A percentile compares a stretch with the other conserved stretches of the same genome.
These are phyloP conservation scores for Nemurella pictetii DNA, from an alignment of 2,888 invertebrate species.

Conservation along the genomic window DNA sequence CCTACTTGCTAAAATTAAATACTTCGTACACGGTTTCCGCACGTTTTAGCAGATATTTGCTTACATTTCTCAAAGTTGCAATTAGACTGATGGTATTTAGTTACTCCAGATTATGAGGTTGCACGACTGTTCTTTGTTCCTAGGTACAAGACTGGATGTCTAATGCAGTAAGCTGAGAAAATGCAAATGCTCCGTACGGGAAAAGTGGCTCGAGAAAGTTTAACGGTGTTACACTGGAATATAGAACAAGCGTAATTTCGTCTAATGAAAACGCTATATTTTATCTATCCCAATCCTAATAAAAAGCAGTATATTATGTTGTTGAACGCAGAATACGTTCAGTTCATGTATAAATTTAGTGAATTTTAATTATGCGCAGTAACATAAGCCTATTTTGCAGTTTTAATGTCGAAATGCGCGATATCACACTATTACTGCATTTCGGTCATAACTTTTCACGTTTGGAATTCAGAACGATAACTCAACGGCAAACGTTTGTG, in stretches of 20 bases:
- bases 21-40: neutral
- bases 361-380: slow-evolving; percentile 1
- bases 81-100: neutral
- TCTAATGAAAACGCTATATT: neutral
- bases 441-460: slow-evolving; percentile 5
- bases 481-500: slow-evolving; percentile 12
- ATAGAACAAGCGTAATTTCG: neutral
- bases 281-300: neutral
- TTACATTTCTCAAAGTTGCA: neutral
- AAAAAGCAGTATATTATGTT: neutral
- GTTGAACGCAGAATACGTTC: neutral
- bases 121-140: neutral
- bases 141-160: neutral
- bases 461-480: neutral
- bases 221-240: neutral
- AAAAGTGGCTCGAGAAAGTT: neutral
- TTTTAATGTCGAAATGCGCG: neutral
- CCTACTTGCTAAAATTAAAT: neutral
- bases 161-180: neutral
- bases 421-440: neutral
- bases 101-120: neutral
- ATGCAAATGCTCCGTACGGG: neutral
- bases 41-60: neutral
- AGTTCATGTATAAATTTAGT: slow-evolving; percentile 4
- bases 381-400: neutral